Conservation (phyloP, 1,140 invertebrate genomes). For the Wiebesia pumilae region DNA sequence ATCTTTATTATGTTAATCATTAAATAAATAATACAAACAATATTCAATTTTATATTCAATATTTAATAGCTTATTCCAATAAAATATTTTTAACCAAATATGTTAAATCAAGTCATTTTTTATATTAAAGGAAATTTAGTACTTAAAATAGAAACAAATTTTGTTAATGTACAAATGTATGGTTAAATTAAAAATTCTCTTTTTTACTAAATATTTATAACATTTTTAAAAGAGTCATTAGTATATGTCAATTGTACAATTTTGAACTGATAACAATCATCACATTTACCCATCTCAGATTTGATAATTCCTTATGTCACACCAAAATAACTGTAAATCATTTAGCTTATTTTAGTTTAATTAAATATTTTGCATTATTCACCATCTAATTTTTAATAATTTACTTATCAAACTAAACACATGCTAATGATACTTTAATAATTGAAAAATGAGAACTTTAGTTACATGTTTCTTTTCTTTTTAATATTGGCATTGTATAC, state of each 20-base stretch:
- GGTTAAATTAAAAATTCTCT: neutral
- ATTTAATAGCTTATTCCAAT: neutral
- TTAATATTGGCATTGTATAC: neutral
- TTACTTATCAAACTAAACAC: neutral
- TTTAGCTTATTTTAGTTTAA: neutral
- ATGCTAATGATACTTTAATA: neutral
- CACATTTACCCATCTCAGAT: neutral
- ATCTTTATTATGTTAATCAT: neutral
- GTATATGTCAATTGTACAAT: neutral
- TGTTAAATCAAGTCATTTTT: neutral
- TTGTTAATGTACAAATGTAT: neutral
- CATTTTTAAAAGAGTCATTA: neutral
- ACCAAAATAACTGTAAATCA: neutral
- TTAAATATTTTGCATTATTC: neutral
- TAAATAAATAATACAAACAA: neutral
- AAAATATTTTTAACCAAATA: neutral
- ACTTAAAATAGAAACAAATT: neutral
- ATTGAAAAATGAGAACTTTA: neutral
- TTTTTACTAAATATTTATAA: neutral
- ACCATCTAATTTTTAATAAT: neutral
- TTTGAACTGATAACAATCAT: conserved; percentile 23
- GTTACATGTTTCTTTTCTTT: neutral
- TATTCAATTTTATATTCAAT: no score
- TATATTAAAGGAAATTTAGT: neutral
- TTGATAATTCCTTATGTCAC: conserved; percentile 21